Percentiles rank a stretch among this genome's conserved stretches.
These are phyloP conservation scores for Hydrochoerus hydrochaeris DNA, from an alignment of 2,113 vertebrate genomes.

Conservation along the genomic window DNA sequence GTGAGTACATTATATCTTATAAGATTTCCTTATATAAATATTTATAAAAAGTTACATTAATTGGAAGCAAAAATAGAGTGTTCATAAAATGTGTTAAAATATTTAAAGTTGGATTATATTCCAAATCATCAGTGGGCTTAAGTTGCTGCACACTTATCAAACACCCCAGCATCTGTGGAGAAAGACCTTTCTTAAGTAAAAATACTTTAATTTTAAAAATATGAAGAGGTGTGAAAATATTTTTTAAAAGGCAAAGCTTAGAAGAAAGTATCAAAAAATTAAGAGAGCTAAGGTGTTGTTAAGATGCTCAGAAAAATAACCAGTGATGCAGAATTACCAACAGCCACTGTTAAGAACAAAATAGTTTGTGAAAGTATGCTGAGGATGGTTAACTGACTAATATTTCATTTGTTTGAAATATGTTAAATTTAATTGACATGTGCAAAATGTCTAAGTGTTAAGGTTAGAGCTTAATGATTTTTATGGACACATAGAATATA, in stretches of 20 bases:
- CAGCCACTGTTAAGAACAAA: not conserved
- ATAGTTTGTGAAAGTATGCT: not conserved
- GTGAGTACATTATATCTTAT: not conserved
- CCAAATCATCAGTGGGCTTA: not conserved
- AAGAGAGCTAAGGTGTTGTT: not conserved
- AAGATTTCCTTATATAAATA: not conserved
- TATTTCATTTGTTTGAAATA: not conserved
- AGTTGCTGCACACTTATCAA: not conserved
- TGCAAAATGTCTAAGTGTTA: not conserved
- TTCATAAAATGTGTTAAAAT: not conserved
- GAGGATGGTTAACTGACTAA: not conserved
- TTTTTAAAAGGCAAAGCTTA: not conserved
- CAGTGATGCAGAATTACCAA: not conserved
- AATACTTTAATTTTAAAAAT: not conserved
- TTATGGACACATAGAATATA: not conserved
- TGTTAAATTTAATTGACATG: not conserved
- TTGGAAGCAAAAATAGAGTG: not conserved
- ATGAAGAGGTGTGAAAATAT: slow-evolving; percentile 10
- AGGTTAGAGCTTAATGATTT: not conserved
- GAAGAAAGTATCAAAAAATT: not conserved
- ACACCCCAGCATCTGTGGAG: not conserved
- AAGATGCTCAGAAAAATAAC: not conserved
- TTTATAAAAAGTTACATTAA: not conserved
- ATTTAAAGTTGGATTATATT: not conserved
- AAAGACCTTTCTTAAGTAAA: slow-evolving; percentile 9